Evolutionary conservation across 2,888 invertebrate species (phyloP), one percentile per base, ranked within the genome.

Genomic region (Meloe dianella): DNA sequence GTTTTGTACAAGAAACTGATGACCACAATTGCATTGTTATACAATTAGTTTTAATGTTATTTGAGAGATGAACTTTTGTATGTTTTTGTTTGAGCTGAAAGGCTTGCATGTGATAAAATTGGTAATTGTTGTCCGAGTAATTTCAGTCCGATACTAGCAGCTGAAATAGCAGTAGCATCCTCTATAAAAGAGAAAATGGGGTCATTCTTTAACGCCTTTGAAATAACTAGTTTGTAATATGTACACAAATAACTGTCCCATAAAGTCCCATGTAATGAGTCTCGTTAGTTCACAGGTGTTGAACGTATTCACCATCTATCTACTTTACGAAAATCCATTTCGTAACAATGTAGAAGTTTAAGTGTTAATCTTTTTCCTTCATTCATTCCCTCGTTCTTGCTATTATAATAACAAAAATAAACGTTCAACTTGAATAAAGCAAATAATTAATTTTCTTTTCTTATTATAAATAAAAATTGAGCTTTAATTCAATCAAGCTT

Each of bases 241-340:
- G 59, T 65, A 68, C 68, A 67, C 76, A 72, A 75, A 78, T 78
- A 77, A 78, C 75, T 77, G 77, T 77, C 78, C 74, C 73, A 77
- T 78, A 78, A 78, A 78, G 72, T 76, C 71, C 71, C 65, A 65
- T 63, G 74, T 77, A 78, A 78, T 76, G 77, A 76, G 75, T 75
- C 74, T 73, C 72, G 74, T 72, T 47, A 20, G 78, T 76, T 77
- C 77, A 77, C 77, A 77, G 77, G 78, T 78, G 78, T 41, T 78
- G 75, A 73, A 73, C 73, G 73, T 73, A 76, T 72, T 71, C n/a
- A 41, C 20, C 47, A 47, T 65, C 67, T 73, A 76, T 75, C 75
- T 47, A 20, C 47, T 47, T 47, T 20, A 47, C 20, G 8, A 47
- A 47, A 47, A 20, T 9, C 20, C 9, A 47, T 47, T 20, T 20